Percentiles rank a stretch among this genome's conserved stretches.
Conservation (phyloP, 2,888 invertebrate species). For the Synergus laeviventris region DNA sequence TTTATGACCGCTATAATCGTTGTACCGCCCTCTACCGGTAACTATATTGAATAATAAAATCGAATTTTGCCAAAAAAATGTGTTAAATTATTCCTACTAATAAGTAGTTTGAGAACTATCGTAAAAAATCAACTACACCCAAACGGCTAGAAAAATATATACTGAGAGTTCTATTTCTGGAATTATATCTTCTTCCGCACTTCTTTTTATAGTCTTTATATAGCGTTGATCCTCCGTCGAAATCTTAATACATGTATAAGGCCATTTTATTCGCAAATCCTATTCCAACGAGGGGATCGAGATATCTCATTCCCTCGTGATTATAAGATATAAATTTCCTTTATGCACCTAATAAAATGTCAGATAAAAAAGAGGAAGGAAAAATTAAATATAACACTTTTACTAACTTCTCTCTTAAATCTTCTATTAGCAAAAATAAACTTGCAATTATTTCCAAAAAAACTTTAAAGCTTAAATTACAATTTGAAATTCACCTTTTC, state of each 20-base stretch:
- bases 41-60: too few relatives aligned
- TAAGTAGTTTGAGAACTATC: too few relatives aligned
- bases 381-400: neutral
- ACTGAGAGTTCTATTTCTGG: neutral
- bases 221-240: constrained; percentile 1
- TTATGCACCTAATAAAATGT: constrained; percentile 1
- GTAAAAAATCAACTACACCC: neutral
- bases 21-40: too few relatives aligned
- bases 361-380: neutral
- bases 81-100: too few relatives aligned
- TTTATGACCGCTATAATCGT: too few relatives aligned
- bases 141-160: neutral
- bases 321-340: constrained; percentile 13
- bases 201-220: constrained; percentile 11
- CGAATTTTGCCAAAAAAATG: too few relatives aligned
- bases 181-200: neutral
- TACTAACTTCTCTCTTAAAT: neutral
- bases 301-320: constrained; percentile 13
- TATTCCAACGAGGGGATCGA: constrained; percentile 8
- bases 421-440: too few relatives aligned
- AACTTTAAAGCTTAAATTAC: too few relatives aligned
- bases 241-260: constrained; percentile 6
- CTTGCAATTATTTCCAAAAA: too few relatives aligned
- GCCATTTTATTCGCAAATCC: constrained; percentile 15
- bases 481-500: too few relatives aligned